phyloP scores from a whole-genome alignment of 2,797 vertebrate species.

The Gambelia wislizenii region DNA sequence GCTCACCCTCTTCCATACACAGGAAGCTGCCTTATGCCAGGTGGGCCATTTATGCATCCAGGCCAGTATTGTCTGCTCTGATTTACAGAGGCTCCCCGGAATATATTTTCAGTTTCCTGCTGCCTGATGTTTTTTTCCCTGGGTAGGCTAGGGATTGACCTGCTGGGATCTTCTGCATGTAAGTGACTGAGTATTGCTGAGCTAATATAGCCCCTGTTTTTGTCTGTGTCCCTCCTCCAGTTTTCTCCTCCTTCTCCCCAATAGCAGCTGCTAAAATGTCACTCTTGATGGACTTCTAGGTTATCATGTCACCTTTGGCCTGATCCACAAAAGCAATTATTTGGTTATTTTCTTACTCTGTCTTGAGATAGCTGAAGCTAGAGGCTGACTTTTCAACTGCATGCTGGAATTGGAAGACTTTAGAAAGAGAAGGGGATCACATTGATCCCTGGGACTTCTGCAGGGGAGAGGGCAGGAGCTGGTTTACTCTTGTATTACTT shows the following conservation, averaged over 20 bases:
- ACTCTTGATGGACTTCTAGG: neutral
- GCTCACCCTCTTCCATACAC: too few species aligned
- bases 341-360: neutral
- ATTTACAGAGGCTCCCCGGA: too few species aligned
- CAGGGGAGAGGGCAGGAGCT: neutral
- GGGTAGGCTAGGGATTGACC: neutral
- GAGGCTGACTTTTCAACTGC: neutral
- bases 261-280: neutral
- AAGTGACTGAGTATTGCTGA: neutral
- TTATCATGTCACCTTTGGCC: constrained; percentile 7
- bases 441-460: neutral
- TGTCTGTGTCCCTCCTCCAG: neutral
- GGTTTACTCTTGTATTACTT: neutral
- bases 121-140: neutral
- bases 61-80: neutral
- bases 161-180: neutral
- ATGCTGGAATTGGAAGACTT: neutral
- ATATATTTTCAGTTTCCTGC: neutral
- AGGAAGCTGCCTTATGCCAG: neutral
- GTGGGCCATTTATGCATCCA: neutral
- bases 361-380: neutral
- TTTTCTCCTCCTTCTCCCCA: neutral
- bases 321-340: neutral
- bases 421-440: neutral
- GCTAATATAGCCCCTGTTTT: neutral